Percentiles rank a stretch among this genome's conserved stretches.
These are phyloP conservation scores for Muntiacus muntjak DNA, from an alignment of 2,113 vertebrate genomes.

Conservation along the genomic window DNA sequence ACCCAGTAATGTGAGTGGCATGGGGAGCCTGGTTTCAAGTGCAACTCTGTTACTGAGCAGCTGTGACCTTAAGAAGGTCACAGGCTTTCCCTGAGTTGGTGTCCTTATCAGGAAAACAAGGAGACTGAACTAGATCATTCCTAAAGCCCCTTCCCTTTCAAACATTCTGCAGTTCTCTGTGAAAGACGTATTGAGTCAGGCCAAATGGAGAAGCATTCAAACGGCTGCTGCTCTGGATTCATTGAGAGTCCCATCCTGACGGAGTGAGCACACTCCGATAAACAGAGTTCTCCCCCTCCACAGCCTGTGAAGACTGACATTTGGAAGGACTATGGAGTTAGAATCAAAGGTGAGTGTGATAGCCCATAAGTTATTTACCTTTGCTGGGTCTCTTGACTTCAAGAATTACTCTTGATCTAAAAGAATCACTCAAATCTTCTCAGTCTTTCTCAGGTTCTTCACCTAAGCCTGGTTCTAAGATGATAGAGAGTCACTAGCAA, in stretches of 20 bases:
- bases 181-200: background rate
- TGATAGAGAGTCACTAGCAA: background rate
- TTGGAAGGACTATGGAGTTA: background rate
- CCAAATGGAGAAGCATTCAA: background rate
- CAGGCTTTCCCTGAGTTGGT: background rate
- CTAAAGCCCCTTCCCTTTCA: background rate
- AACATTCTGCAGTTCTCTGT: background rate
- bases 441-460: background rate
- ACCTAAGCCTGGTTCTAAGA: background rate
- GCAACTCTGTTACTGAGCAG: background rate
- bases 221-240: background rate
- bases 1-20: background rate
- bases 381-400: background rate
- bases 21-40: background rate
- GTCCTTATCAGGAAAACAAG: background rate
- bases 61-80: constrained; percentile 24
- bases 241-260: background rate
- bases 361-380: background rate
- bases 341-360: background rate
- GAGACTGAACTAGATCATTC: background rate
- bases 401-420: background rate
- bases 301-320: background rate
- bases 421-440: background rate
- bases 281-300: background rate
- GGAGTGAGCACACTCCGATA: background rate